Conservation (phyloP, 2,113 vertebrate genomes). For the Tursiops truncatus region DNA sequence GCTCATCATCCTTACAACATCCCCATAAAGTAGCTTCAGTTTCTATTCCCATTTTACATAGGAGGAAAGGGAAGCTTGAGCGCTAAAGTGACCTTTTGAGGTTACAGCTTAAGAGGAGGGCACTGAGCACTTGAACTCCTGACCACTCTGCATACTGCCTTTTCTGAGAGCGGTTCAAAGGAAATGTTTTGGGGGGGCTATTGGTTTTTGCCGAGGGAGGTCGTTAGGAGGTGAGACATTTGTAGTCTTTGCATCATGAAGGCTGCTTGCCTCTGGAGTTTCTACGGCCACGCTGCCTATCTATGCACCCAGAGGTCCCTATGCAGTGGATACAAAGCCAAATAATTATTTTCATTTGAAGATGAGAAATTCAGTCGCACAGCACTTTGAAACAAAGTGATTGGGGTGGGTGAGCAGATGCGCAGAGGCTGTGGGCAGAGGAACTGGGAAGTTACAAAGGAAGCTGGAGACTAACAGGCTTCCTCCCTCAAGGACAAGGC, state of each 20-base stretch:
- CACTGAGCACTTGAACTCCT: neutral
- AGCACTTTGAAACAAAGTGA: neutral
- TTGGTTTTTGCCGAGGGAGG: neutral
- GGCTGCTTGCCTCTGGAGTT: neutral
- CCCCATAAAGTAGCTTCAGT: neutral
- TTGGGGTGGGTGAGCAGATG: neutral
- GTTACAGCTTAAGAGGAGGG: neutral
- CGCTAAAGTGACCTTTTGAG: neutral
- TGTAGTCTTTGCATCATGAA: neutral
- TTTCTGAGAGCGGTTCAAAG: neutral
- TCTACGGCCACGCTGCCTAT: neutral
- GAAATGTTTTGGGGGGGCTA: neutral
- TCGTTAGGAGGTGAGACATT: neutral
- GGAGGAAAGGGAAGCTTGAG: constrained; percentile 11
- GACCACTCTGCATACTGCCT: neutral
- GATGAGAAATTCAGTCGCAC: neutral
- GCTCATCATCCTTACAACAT: neutral
- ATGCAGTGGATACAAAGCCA: neutral
- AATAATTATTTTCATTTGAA: neutral
- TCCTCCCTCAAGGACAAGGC: constrained; percentile 48
- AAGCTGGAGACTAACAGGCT: constrained; percentile 26
- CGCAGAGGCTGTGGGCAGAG: neutral
- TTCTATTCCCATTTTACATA: constrained; percentile 63
- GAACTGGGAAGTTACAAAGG: constrained; percentile 62
- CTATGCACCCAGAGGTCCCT: neutral